Conservation (phyloP, 2,113 vertebrate species). For the Rana temporaria region DNA sequence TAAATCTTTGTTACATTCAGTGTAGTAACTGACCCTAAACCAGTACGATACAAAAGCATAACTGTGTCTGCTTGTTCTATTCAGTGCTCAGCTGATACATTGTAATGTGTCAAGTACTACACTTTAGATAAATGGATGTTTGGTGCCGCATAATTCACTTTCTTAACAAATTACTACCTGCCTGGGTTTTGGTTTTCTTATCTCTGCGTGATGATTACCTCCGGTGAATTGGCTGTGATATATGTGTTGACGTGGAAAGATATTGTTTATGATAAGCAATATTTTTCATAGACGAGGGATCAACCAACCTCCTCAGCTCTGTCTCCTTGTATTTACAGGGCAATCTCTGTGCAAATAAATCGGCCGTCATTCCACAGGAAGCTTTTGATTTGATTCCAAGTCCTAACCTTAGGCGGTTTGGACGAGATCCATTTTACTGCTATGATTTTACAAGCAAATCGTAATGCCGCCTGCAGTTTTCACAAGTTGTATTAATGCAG, state of each 20-base stretch:
- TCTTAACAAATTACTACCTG: constrained; percentile 32
- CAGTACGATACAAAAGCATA: background rate
- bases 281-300: background rate
- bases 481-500: background rate
- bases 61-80: background rate
- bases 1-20: too few relatives aligned
- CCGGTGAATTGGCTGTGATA: constrained; percentile 20
- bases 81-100: background rate
- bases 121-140: constrained; percentile 10
- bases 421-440: constrained; percentile 29
- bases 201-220: constrained; percentile 29
- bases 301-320: background rate
- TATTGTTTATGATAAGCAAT: constrained; percentile 8
- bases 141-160: constrained; percentile 19
- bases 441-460: constrained; percentile 25
- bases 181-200: background rate
- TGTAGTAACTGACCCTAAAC: background rate
- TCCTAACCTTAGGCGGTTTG: constrained; percentile 27
- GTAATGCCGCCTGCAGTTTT: constrained; percentile 16
- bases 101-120: constrained; percentile 1
- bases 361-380: background rate
- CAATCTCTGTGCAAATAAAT: constrained; percentile 10
- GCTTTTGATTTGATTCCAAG: constrained; percentile 31
- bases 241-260: constrained; percentile 30
- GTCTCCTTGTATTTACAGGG: constrained; percentile 14